Evolutionary conservation across 2,113 vertebrate species (phyloP).

Genomic region (Sus scrofa): T2T-Sscrofa CM000813.6:153313501-153314000

Average conservation of each 20-base stretch:
- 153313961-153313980: not conserved
- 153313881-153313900: not conserved
- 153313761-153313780: not conserved
- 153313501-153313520: not conserved
- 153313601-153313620: not conserved
- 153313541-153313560: not conserved
- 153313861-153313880: conserved; percentile 14
- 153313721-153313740: not conserved
- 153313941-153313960: not conserved
- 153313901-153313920: not conserved
- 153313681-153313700: not conserved
- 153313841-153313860: not conserved
- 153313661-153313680: not conserved
- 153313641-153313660: not conserved
- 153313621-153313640: not conserved
- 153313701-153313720: not conserved
- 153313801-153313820: not conserved
- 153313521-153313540: not conserved
- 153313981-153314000: conserved; percentile 55
- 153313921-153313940: not conserved
- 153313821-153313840: conserved; percentile 26
- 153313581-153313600: not conserved
- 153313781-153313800: not conserved
- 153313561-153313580: not conserved
- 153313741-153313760: not conserved